Conservation (phyloP, 2,113 vertebrate species). For the Leptosomus discolor region DNA sequence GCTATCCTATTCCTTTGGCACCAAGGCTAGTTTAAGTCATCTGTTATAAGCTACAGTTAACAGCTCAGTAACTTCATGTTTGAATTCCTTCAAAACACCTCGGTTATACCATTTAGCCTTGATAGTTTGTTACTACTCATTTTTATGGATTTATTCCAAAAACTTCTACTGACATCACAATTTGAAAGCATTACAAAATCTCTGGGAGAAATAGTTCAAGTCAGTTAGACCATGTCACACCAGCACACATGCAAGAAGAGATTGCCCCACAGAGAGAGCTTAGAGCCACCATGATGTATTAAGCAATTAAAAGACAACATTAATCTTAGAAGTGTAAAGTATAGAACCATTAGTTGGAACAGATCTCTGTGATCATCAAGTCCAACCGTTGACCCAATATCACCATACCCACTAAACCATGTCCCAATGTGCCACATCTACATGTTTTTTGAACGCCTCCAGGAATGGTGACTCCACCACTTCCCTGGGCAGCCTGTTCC, state of each 20-base stretch:
- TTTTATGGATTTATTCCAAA: not conserved
- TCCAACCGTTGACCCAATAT: no score
- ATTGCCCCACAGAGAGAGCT: not conserved
- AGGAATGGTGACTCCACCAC: no score
- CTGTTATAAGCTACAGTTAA: not conserved
- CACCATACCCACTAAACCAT: no score
- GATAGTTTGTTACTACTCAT: not conserved
- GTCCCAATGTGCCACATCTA: no score
- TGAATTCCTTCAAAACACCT: not conserved
- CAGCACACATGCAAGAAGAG: not conserved
- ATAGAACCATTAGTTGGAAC: no score
- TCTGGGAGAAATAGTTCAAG: not conserved
- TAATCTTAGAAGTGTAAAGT: not conserved
- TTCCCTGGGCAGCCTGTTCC: no score
- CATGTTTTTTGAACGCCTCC: no score
- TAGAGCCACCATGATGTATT: rapidly evolving
- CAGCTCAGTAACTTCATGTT: not conserved
- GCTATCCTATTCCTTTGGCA: not conserved
- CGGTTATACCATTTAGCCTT: not conserved
- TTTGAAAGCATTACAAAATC: not conserved
- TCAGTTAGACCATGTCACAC: not conserved
- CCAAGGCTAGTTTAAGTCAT: not conserved
- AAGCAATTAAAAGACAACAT: not conserved
- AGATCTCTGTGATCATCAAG: no score
- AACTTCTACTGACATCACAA: not conserved